A percentile compares a stretch with the other conserved stretches of the same genome.
Conservation (phyloP, 37 sponge, comb jelly and placozoan genomes). For the Chondrilla cf. caribensis region DNA sequence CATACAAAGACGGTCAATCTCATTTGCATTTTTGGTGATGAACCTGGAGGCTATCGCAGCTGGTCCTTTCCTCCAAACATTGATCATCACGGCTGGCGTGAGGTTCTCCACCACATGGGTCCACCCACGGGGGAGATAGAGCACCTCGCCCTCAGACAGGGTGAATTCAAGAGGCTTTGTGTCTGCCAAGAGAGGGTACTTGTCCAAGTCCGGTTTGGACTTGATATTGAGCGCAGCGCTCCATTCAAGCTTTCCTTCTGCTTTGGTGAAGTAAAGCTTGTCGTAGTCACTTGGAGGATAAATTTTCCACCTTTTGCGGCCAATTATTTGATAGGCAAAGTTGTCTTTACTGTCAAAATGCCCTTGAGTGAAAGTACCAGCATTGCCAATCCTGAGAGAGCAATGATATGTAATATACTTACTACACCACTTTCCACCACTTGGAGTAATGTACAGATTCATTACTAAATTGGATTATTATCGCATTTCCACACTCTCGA, state of each 20-base stretch:
- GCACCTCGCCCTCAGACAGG: conserved; percentile 74
- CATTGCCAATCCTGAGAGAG: conserved; percentile 73
- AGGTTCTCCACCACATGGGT: conserved; percentile 75
- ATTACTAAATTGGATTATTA: too few species aligned
- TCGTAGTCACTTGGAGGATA: conserved; percentile 78
- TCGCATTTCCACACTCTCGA: too few species aligned
- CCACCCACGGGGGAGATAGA: conserved; percentile 92
- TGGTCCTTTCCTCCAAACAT: conserved; percentile 84
- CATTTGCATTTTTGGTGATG: conserved; percentile 39
- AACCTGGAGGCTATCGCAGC: conserved; percentile 74
- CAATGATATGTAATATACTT: neutral
- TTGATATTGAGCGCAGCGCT: conserved; percentile 52
- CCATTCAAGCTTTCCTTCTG: conserved; percentile 80
- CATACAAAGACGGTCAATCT: conserved; percentile 35
- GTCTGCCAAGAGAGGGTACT: conserved; percentile 62
- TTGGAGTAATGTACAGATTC: too few species aligned
- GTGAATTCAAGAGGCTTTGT: conserved; percentile 62
- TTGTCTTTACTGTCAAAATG: conserved; percentile 93
- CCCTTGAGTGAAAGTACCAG: conserved; percentile 87
- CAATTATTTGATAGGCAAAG: conserved; percentile 87
- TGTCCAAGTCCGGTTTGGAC: conserved; percentile 31
- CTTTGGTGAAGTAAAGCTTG: conserved; percentile 63
- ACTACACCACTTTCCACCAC: too few species aligned
- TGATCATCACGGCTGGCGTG: conserved; percentile 82
- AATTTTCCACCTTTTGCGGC: conserved; percentile 78